Evolutionary conservation across 2,888 invertebrate species (phyloP), one percentile per base, ranked within the genome.

Genomic region (Calliphora vomitoria): DNA sequence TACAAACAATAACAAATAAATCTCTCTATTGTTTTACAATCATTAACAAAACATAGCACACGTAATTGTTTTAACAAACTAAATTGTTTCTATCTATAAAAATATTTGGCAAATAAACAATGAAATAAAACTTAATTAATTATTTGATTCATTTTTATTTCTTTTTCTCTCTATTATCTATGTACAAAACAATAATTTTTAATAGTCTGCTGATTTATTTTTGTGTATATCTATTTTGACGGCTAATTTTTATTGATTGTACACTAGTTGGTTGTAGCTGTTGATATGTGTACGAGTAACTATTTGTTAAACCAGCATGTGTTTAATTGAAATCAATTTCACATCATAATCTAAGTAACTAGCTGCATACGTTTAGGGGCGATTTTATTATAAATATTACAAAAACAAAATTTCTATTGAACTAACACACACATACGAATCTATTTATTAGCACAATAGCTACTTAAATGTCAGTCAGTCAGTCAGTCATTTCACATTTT

Each of bases 261-360:
- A 25, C 25, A 25, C 1, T 25, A 25, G 25, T 25, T 25, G 18
- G 18, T 58, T n/a, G 18, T 58, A 15, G 8, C 15, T 60, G 15
- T 60, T 8, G 20, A 8, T 53, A 5, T 55, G 20, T 38, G 11
- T 53, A 8, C 25, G 15, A 15, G 31, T 44, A 5, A 20, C 13
- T 69, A 41, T 58, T 15, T 20, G 8, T n/a, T 8, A 25, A 60
- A 38, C 8, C 18, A 76, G 62, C 84, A 84, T 68, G 69, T 87
- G 87, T 69, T 87, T 69, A 78, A 84, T 78, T 87, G 78, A 79
- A 74, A 82, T 78, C 50, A 68, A 75, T 50, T 85, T 87, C 87
- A n/a, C 85, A 82, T 76, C 41, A 75, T 25, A 74, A 82, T 53
- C 68, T 50, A 44, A 76, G 4, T 35, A 35, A 11, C 44, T 62